Evolutionary conservation across 2,888 invertebrate species (phyloP), one percentile per base, ranked within the genome.

Genomic region (Amphipyra berbera): DNA sequence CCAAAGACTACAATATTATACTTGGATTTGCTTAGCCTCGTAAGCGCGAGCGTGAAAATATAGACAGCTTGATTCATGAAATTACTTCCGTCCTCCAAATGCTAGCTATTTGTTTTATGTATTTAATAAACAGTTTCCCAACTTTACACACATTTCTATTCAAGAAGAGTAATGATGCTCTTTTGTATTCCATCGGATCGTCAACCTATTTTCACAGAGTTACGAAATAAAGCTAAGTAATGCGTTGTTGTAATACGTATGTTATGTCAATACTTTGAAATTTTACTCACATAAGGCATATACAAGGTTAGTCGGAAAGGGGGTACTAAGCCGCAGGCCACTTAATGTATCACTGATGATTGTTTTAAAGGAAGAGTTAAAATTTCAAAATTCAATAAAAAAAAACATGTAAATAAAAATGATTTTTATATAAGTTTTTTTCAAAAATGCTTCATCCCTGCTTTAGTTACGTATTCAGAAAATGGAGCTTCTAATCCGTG

Each of bases 151-250:
- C 52, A 74, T 71, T 76, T 47, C 49, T 53, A 76, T 76, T 73
- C 77, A 59, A 64, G 57, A 57, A 63, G 68, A 63, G 63, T 64
- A 41, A 49, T 61, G 67, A 48, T 57, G 45, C 73, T 76, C 42
- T 66, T 79, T 76, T 68, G 66, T 76, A 79, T 79, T 76, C 79
- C 35, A 65, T 45, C 52, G 41, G 35, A 53, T 33, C 41, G 45
- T 42, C 72, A 72, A 72, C 78, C 78, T 64, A 68, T 68, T 65
- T 78, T 74, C 79, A 74, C 60, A 21, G 1, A 35, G 55, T 76
- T 73, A 79, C 73, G 73, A 66, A 78, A 78, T 63, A 59, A 41
- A 33, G 27, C 10, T 61, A 58, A 61, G n/a, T n/a, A n/a, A n/a
- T n/a, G n/a, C 6, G 30, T 30, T 52, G 56, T 47, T 48, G 68